A percentile compares a stretch with the other conserved stretches of the same genome.
These are phyloP conservation scores for Urocynchramus pylzowi DNA, from an alignment of 2,113 vertebrate species.

Conservation along the genomic window DNA sequence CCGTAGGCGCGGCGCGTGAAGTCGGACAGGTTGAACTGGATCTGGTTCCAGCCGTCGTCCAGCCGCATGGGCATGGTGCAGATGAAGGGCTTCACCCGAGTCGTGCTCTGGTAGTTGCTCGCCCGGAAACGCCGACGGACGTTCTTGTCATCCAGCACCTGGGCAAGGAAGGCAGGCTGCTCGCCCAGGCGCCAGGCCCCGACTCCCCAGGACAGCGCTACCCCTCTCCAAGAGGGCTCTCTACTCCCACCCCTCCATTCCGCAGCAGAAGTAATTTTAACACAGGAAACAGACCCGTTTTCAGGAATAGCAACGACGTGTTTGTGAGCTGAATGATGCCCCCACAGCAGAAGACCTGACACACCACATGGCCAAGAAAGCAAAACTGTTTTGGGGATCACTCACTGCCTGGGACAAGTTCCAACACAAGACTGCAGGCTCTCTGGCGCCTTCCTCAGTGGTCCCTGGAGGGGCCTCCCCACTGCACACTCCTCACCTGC, in stretches of 20 bases:
- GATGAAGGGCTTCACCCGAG: constrained; percentile 94
- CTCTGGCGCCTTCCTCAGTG: background rate
- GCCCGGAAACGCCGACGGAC: constrained; percentile 91
- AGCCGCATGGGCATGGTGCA: constrained; percentile 98
- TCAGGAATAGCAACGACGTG: background rate
- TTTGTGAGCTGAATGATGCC: background rate
- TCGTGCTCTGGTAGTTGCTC: constrained; percentile 96
- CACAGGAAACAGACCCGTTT: background rate
- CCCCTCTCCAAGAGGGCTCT: background rate
- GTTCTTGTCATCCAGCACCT: constrained; percentile 98
- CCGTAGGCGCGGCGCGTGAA: constrained; percentile 93
- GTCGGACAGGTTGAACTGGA: constrained; percentile 94
- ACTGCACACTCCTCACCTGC: constrained; percentile 76
- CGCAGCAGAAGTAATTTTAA: background rate
- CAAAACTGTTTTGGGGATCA: background rate
- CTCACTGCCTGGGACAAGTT: background rate
- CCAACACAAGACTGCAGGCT: background rate
- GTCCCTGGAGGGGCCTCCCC: background rate
- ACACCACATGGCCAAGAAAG: background rate
- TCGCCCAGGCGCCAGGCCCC: background rate
- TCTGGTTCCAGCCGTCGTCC: constrained; percentile 97
- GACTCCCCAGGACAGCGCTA: background rate
- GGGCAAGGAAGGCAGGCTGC: background rate
- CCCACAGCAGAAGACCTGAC: background rate
- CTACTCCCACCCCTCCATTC: background rate